Base-by-base conservation (phyloP, 1,140 invertebrate species). In the Drosophila quadrilineata region DNA sequence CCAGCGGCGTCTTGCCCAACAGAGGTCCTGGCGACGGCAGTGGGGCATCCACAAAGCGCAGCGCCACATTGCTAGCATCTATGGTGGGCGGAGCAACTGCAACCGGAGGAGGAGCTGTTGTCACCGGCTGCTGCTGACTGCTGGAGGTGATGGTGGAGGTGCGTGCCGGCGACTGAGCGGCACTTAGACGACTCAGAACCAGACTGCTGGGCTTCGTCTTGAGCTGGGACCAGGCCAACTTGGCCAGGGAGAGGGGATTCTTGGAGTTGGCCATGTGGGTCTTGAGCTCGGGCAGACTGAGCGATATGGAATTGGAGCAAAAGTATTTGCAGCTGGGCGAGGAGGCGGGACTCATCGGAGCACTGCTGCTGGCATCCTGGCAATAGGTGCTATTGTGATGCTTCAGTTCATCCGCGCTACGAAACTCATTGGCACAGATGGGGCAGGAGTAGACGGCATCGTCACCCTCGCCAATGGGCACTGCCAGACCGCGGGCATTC, bases 11-110 rank as follows among this genome's bases (percentile, higher is more conserved):
- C 68, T 94, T 95, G 2, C 95, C 95, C 10, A 96, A 90, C 57
- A 96, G 90, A 0, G 95, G 95, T 0, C 95, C 95, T 0, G 95
- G 95, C 6, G 95, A 96, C 5, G 94, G 94, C 5, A 95, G 88
- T 0, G 94, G 90, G 26, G 92, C 87, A 79, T 91, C 91, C 29
- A 88, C 75, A 29, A 89, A 87, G 2, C 80, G 71, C 8, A 88
- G 36, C 0, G 70, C 58, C 4, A 79, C 70, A 8, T 36, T 57
- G 9, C 33, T 38, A 19, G 60, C 35, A 31, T 72, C 46, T 10
- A 67, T 56, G 46, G 35, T 50, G 24, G 65, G 48, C 17, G 50
- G 36, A n/a, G 22, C 31, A 8, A 9, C 6, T 6, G 57, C 4
- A 12, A 41, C 6, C 8, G 24, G 58, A 6, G 8, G 2, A 12